Conservation (phyloP, 2,888 invertebrate species). For the Lasius fuliginosus region DNA sequence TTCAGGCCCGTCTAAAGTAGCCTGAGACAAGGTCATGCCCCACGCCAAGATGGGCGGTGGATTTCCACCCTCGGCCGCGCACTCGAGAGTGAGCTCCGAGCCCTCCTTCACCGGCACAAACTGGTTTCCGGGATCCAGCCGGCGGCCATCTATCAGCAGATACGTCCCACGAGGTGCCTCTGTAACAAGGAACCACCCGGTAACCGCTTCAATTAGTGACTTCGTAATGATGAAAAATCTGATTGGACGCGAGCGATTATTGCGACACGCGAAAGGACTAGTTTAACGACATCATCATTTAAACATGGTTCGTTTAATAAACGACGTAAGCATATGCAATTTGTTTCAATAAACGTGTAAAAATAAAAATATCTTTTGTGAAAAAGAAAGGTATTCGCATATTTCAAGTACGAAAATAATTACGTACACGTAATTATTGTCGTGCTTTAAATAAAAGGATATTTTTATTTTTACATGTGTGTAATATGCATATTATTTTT, state of each 20-base stretch:
- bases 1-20: conserved; percentile 84
- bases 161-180: conserved; percentile 95
- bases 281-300: not conserved
- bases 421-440: too few species aligned
- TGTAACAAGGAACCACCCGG: conserved; percentile 85
- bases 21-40: conserved; percentile 88
- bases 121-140: conserved; percentile 94
- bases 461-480: too few species aligned
- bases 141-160: conserved; percentile 94
- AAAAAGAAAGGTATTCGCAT: not conserved
- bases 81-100: conserved; percentile 93
- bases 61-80: conserved; percentile 94
- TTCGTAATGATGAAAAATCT: conserved; percentile 69
- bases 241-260: not conserved
- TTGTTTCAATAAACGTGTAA: not conserved
- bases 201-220: conserved; percentile 65
- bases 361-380: not conserved
- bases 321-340: not conserved
- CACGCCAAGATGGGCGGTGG: conserved; percentile 90
- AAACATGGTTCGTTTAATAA: not conserved
- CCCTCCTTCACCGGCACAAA: conserved; percentile 96
- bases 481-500: too few species aligned
- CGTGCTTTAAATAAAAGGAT: too few species aligned
- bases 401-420: too few species aligned
- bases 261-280: not conserved